Conservation (phyloP, 1,140 invertebrate species). For the Musca vetustissima region DNA sequence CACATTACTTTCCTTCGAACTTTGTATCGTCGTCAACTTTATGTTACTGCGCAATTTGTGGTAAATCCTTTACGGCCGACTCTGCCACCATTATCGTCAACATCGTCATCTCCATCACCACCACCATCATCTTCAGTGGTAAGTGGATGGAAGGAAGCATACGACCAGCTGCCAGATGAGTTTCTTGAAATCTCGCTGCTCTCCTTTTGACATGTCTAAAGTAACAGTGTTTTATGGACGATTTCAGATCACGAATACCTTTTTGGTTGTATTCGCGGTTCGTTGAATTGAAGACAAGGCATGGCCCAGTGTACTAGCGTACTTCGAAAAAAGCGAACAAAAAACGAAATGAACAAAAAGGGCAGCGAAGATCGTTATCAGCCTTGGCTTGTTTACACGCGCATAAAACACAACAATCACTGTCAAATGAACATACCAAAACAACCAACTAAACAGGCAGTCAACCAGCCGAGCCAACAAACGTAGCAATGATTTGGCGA, state of each 20-base stretch:
- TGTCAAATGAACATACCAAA: constrained; percentile 21
- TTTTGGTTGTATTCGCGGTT: too few species aligned
- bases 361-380: constrained; percentile 8
- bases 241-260: too few species aligned
- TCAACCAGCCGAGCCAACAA: neutral
- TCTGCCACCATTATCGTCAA: neutral
- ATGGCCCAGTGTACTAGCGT: too few species aligned
- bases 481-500: neutral
- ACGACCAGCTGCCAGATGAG: constrained; percentile 8
- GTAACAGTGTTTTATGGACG: too few species aligned
- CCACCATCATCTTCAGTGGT: too few species aligned
- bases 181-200: too few species aligned
- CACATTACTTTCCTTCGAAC: constrained; percentile 4
- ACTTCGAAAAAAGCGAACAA: neutral
- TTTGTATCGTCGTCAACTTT: constrained; percentile 13
- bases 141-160: too few species aligned
- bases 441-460: neutral
- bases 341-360: neutral
- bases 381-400: constrained; percentile 17
- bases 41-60: constrained; percentile 18
- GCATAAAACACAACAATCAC: constrained; percentile 24
- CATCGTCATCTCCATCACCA: constrained; percentile 3
- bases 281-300: too few species aligned
- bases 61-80: neutral
- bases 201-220: too few species aligned